Conservation (phyloP, 2,113 vertebrate genomes). For the Entosphenus tridentatus region DNA sequence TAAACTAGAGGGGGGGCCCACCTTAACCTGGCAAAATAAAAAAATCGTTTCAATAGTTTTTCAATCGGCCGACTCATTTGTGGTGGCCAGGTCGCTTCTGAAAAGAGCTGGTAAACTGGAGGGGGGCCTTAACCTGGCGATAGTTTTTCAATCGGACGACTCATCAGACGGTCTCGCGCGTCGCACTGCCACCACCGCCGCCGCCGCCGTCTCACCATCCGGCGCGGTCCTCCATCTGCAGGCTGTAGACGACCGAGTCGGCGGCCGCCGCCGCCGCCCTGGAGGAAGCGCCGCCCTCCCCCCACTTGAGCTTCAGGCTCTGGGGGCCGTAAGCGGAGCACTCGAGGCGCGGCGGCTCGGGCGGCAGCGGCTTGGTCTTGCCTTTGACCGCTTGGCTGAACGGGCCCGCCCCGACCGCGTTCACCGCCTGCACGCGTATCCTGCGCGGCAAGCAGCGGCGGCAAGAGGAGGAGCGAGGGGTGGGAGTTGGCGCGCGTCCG, state of each 20-base stretch:
- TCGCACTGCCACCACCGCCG: neutral
- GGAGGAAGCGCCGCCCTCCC: constrained; percentile 26
- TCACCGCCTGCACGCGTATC: constrained; percentile 88
- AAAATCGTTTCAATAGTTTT: too few species aligned
- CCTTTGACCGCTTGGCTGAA: constrained; percentile 85
- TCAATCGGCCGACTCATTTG: too few species aligned
- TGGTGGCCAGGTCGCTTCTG: too few species aligned
- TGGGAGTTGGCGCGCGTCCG: too few species aligned
- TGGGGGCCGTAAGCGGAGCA: constrained; percentile 82
- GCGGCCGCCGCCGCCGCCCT: constrained; percentile 25
- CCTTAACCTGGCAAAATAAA: too few species aligned
- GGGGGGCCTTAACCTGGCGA: too few species aligned
- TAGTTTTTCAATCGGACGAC: too few species aligned
- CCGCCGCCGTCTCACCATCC: constrained; percentile 22
- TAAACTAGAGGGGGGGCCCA: too few species aligned
- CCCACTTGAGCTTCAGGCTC: constrained; percentile 91
- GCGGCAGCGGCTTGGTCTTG: constrained; percentile 88
- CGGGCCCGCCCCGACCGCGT: constrained; percentile 68
- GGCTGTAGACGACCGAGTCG: constrained; percentile 27
- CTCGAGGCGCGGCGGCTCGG: constrained; percentile 72
- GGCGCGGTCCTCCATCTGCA: constrained; percentile 33
- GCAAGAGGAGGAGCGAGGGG: too few species aligned
- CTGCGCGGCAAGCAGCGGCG: constrained; percentile 18
- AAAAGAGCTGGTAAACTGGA: too few species aligned
- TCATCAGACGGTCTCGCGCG: too few species aligned